Evolutionary conservation across 2,797 vertebrate species (phyloP).

Genomic region (Meriones psammophilus): DNA sequence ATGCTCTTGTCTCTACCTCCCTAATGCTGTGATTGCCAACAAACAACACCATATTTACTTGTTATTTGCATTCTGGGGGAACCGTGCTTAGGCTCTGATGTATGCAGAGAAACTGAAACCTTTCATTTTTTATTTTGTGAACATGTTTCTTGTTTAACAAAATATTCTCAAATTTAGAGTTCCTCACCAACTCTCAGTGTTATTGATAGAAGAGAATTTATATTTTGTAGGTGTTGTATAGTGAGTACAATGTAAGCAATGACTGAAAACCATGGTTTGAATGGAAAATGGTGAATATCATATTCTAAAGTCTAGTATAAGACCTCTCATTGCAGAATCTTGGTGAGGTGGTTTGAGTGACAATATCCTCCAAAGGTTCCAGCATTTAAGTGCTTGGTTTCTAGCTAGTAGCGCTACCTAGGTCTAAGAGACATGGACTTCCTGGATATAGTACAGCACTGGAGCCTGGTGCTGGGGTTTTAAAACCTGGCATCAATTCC

Average conservation of each 20-base stretch:
- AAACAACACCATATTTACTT: background rate
- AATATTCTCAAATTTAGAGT: background rate
- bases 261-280: background rate
- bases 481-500: background rate
- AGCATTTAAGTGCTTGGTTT: background rate
- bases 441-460: background rate
- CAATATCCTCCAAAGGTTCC: background rate
- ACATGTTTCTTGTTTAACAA: background rate
- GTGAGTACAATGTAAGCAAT: background rate
- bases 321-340: background rate
- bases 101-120: background rate
- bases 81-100: background rate
- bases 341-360: background rate
- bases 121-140: background rate
- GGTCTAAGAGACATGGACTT: background rate
- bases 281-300: background rate
- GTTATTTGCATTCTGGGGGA: background rate
- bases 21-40: background rate
- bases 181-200: background rate
- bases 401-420: background rate
- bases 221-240: background rate
- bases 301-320: background rate
- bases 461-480: background rate
- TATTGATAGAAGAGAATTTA: background rate
- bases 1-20: background rate